Evolutionary conservation across 2,888 invertebrate species (phyloP).

Genomic region (Pandemis heparana): DNA sequence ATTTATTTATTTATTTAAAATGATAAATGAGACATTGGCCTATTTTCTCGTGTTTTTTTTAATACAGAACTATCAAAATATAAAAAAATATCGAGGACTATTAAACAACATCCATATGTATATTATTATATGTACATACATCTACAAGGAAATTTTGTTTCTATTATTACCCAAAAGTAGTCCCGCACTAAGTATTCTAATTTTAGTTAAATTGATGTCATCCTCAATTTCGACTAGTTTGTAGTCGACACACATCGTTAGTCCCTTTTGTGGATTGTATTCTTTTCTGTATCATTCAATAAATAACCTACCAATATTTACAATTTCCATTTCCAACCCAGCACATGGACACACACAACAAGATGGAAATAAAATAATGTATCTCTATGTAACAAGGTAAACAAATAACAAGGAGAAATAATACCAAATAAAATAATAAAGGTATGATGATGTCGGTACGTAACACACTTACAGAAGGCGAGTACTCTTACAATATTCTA

Average conservation of each 20-base stretch:
- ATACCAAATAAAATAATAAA: slow-evolving; percentile 60
- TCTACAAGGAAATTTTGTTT: slow-evolving; percentile 82
- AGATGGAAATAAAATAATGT: slow-evolving; percentile 79
- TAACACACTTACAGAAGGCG: slow-evolving; percentile 68
- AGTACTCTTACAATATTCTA: slow-evolving; percentile 76
- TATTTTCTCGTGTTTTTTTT: slow-evolving; percentile 78
- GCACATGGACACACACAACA: slow-evolving; percentile 83
- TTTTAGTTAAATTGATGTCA: slow-evolving; percentile 70
- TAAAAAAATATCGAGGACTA: slow-evolving; percentile 86
- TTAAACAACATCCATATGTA: slow-evolving; percentile 85
- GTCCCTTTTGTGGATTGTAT: slow-evolving; percentile 63
- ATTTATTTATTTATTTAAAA: slow-evolving; percentile 67
- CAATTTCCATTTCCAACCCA: slow-evolving; percentile 79
- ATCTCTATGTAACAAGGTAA: slow-evolving; percentile 55
- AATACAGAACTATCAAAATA: slow-evolving; percentile 87
- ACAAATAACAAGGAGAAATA: slow-evolving; percentile 65
- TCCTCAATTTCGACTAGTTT: slow-evolving; percentile 72
- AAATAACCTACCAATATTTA: slow-evolving; percentile 83
- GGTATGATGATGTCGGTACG: slow-evolving; percentile 68
- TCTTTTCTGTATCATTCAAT: slow-evolving; percentile 72
- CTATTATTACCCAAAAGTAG: slow-evolving; percentile 75
- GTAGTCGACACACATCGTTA: slow-evolving; percentile 69
- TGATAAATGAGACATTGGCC: slow-evolving; percentile 83
- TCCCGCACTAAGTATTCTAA: slow-evolving; percentile 79
- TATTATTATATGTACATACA: slow-evolving; percentile 81